Percentiles rank a stretch among this genome's conserved stretches.
These are phyloP conservation scores for Mormyrops boulengeri DNA, from an alignment of 2,797 vertebrate genomes.

Conservation along the genomic window DNA sequence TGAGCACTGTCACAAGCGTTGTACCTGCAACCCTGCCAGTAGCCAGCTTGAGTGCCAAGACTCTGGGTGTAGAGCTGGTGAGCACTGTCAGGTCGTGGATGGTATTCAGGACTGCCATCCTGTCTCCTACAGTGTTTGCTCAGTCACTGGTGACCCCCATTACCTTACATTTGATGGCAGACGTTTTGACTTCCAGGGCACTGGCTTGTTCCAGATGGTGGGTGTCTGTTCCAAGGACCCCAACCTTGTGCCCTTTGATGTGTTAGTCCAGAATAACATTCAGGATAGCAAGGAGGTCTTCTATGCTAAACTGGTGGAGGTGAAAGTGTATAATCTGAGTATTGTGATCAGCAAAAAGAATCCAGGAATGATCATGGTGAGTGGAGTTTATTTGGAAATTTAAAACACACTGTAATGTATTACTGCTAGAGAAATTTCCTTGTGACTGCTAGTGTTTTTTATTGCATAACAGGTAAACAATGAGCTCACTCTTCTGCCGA, in stretches of 20 bases:
- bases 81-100: slow-evolving; percentile 44
- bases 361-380: slow-evolving; percentile 51
- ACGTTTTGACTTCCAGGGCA: slow-evolving; percentile 55
- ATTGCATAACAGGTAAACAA: slow-evolving; percentile 58
- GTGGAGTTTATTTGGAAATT: slow-evolving; percentile 13
- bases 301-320: slow-evolving; percentile 52
- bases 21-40: slow-evolving; percentile 42
- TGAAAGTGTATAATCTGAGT: slow-evolving; percentile 48
- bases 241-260: slow-evolving; percentile 50
- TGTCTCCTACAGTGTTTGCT: slow-evolving; percentile 48
- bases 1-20: slow-evolving; percentile 42
- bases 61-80: slow-evolving; percentile 36
- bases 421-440: not conserved
- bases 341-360: slow-evolving; percentile 52
- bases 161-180: slow-evolving; percentile 55
- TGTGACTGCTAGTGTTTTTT: not conserved
- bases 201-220: slow-evolving; percentile 56
- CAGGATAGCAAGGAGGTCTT: slow-evolving; percentile 49
- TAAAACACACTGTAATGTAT: not conserved
- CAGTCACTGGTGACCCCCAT: slow-evolving; percentile 54
- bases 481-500: slow-evolving; percentile 61
- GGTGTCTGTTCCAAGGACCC: slow-evolving; percentile 45
- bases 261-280: slow-evolving; percentile 59
- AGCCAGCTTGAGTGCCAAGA: slow-evolving; percentile 40
- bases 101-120: slow-evolving; percentile 52